phyloP scores from a whole-genome alignment of 2,113 vertebrate species.

The Neoarius graeffei region DNA sequence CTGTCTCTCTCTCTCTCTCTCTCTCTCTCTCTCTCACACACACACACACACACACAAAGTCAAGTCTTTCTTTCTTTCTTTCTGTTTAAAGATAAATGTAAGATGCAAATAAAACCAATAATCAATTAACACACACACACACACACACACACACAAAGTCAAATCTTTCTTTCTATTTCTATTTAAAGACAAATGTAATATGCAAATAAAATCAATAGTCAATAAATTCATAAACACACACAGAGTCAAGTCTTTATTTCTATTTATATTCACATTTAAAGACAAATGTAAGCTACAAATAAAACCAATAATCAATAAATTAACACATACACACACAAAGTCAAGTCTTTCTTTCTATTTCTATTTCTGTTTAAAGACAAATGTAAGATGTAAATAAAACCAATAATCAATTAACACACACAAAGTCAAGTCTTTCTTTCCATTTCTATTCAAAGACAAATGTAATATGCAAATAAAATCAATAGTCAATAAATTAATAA shows the following conservation, averaged over 20 bases:
- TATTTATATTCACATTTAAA: background rate
- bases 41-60: background rate
- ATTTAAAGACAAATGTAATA: no score
- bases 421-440: no score
- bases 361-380: background rate
- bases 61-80: background rate
- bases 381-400: background rate
- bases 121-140: background rate
- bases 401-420: background rate
- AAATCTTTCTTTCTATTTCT: no score
- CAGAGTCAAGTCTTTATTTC: background rate
- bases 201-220: no score
- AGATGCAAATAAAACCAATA: background rate
- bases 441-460: no score
- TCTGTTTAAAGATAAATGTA: background rate
- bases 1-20: no score
- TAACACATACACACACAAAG: background rate
- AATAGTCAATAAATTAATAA: no score
- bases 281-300: background rate
- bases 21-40: background rate
- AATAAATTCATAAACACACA: background rate
- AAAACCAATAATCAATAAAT: background rate
- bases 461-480: no score
- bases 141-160: no score
- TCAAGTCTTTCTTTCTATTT: background rate